Base-by-base conservation (phyloP, 2,113 vertebrate genomes). In the Leucopsar rothschildi region DNA sequence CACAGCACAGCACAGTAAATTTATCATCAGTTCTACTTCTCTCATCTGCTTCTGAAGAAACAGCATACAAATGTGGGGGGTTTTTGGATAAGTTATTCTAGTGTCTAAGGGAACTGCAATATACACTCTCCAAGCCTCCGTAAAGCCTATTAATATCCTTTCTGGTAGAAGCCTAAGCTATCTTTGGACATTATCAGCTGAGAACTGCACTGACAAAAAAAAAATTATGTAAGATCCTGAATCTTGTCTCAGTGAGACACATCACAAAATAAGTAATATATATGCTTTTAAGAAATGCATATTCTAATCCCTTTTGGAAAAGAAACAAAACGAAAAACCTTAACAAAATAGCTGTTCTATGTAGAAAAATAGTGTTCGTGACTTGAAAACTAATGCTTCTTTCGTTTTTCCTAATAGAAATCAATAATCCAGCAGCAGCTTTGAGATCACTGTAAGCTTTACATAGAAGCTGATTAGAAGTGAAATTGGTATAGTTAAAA, bases 401-500 rank as follows among this genome's bases (percentile, higher is more conserved):
- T 81, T 91, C 11, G 0, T 81, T 71, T 75, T 93, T 82, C 52
- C 55, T 68, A 68, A 69, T 12, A 91, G 45, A 90, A 91, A 82
- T 89, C 82, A 77, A 45, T 89, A 92, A 88, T 66, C 44, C 65
- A 84, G 23, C 6, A 78, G 20, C 31, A 90, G 13, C 12, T 81
- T 66, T 59, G 44, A 90, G 64, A 83, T 93, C 66, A 75, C 39
- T 83, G 37, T 73, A 68, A 90, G 40, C 21, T 83, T 90, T 71
- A 81, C 47, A 73, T 15, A 78, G 49, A 86, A 85, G 33, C 55
- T 93, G 75, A 94, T 90, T 76, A 81, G 64, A 95, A 90, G 64
- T 73, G 60, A 91, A 95, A 88, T 64, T 83, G 40, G 64, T 83
- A 75, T 44, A 57, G 71, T 75, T 90, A 83, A 97, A 88, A 82